Evolutionary conservation across 2,888 invertebrate genomes (phyloP).

Genomic region (Sthenelais limicola): DNA sequence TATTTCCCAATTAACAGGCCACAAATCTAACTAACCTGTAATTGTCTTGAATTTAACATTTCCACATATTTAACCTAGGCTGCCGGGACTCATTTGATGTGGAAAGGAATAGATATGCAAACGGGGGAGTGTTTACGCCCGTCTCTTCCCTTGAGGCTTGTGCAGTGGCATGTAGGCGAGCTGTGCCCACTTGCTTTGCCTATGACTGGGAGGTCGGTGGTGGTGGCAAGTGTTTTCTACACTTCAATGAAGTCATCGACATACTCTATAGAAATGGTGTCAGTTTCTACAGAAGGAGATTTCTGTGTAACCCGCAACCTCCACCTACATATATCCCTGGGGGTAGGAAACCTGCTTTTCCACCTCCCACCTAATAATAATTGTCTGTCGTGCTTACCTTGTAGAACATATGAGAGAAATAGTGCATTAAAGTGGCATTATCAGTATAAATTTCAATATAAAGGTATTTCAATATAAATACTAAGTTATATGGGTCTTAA

Average conservation of each 20-base stretch:
- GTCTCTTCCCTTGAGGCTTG: not conserved
- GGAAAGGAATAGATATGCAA: not conserved
- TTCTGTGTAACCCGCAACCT: constrained; percentile 4
- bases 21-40: no score
- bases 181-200: not conserved
- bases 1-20: no score
- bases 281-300: constrained; percentile 3
- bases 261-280: not conserved
- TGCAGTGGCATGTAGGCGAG: not conserved
- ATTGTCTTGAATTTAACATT: no score
- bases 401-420: no score
- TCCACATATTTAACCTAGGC: not conserved
- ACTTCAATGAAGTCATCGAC: not conserved
- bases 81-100: not conserved
- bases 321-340: no score
- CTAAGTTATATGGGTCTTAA: no score
- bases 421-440: no score
- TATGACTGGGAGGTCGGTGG: constrained; percentile 19
- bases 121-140: not conserved
- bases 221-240: not conserved
- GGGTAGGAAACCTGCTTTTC: no score
- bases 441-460: no score
- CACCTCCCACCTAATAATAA: no score
- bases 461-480: no score
- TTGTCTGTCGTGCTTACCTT: no score